phyloP scores from a whole-genome alignment of 2,888 invertebrate genomes.

The Drosophila maculinotata region DNA sequence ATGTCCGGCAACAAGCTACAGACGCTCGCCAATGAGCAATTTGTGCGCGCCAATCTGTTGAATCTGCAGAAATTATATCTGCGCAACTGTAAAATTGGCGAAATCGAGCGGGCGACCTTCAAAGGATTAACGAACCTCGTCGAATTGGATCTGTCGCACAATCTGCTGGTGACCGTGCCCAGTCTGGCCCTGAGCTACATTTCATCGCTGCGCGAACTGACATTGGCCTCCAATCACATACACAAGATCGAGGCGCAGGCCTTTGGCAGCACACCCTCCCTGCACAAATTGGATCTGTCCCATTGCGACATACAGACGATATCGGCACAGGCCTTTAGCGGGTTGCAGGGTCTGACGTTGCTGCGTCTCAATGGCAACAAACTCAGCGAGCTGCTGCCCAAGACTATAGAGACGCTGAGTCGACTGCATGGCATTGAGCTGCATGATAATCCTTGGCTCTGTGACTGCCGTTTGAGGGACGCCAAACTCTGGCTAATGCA shows the following conservation, averaged over 20 bases:
- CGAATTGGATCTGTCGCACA: slow-evolving; percentile 94
- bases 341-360: slow-evolving; percentile 90
- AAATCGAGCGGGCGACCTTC: slow-evolving; percentile 94
- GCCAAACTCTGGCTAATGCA: slow-evolving; percentile 93
- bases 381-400: slow-evolving; percentile 89
- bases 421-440: slow-evolving; percentile 92
- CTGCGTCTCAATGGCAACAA: slow-evolving; percentile 93
- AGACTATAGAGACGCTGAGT: slow-evolving; percentile 90
- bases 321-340: slow-evolving; percentile 91
- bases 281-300: slow-evolving; percentile 93
- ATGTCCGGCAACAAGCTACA: slow-evolving; percentile 95
- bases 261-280: slow-evolving; percentile 90
- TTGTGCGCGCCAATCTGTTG: slow-evolving; percentile 91
- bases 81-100: slow-evolving; percentile 92
- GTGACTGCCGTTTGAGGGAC: slow-evolving; percentile 93
- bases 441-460: slow-evolving; percentile 95
- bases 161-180: slow-evolving; percentile 92
- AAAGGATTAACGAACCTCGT: slow-evolving; percentile 94
- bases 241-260: slow-evolving; percentile 91
- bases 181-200: slow-evolving; percentile 92
- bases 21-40: slow-evolving; percentile 92
- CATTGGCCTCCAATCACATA: slow-evolving; percentile 92
- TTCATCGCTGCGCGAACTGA: slow-evolving; percentile 92
- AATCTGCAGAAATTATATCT: slow-evolving; percentile 95
- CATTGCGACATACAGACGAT: slow-evolving; percentile 92